A percentile compares a stretch with the other conserved stretches of the same genome.
Evolutionary conservation across 1,140 invertebrate genomes (phyloP).

Genomic region (Drosophila kanapiae): DNA sequence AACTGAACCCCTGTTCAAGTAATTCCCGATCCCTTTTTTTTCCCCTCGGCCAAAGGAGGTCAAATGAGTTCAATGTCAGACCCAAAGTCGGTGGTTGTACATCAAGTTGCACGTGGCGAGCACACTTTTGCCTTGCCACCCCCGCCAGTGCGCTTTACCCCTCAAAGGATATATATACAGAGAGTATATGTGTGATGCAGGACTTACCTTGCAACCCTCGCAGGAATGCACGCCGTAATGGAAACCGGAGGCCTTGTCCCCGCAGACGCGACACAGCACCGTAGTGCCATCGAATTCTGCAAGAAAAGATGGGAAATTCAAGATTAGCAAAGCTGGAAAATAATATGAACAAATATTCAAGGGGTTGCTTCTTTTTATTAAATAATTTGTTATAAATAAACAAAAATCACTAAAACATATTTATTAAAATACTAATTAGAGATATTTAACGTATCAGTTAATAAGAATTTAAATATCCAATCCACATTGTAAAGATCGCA

Average conservation of each 20-base stretch:
- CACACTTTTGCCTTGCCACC: slow-evolving; percentile 28
- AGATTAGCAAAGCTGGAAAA: slow-evolving; percentile 21
- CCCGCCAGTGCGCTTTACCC: slow-evolving; percentile 22
- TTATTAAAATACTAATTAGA: no score
- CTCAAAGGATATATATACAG: background rate
- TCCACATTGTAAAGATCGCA: background rate
- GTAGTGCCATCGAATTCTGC: slow-evolving; percentile 99
- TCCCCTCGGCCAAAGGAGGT: slow-evolving; percentile 43
- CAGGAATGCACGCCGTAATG: slow-evolving; percentile 99
- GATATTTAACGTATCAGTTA: background rate
- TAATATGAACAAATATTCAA: background rate
- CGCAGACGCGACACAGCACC: slow-evolving; percentile 98
- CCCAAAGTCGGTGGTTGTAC: slow-evolving; percentile 49
- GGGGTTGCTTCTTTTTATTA: no score
- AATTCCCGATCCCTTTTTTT: slow-evolving; percentile 22
- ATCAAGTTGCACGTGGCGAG: slow-evolving; percentile 51
- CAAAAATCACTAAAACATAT: background rate
- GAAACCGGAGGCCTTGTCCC: slow-evolving; percentile 99
- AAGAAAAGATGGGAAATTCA: slow-evolving; percentile 61
- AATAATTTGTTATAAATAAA: no score
- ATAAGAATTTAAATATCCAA: background rate
- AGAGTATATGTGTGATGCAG: background rate
- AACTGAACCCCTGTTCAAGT: slow-evolving; percentile 10
- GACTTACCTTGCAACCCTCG: slow-evolving; percentile 99
- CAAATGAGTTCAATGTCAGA: slow-evolving; percentile 80